phyloP scores from a whole-genome alignment of 2,797 vertebrate genomes.

The Iguana delicatissima region DNA sequence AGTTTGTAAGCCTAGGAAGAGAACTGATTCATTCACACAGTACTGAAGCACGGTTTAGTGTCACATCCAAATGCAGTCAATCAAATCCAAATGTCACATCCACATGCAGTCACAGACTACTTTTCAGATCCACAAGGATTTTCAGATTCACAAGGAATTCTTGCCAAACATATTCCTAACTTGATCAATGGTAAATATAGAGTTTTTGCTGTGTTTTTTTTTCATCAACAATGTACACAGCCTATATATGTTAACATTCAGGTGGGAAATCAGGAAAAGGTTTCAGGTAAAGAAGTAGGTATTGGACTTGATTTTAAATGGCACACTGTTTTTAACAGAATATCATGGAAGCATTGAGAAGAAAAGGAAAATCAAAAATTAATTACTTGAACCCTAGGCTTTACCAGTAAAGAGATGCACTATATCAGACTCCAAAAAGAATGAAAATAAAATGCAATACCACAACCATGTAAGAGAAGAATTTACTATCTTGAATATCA shows the following conservation, averaged over 20 bases:
- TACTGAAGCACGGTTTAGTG: background rate
- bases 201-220: background rate
- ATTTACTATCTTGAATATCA: background rate
- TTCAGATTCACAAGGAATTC: background rate
- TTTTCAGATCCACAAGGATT: background rate
- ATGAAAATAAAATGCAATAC: constrained; percentile 5
- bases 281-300: constrained; percentile 9
- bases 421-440: background rate
- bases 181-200: background rate
- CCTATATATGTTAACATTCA: background rate
- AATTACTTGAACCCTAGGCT: background rate
- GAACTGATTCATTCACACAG: background rate
- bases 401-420: background rate
- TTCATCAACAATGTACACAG: background rate
- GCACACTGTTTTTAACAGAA: background rate
- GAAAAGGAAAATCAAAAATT: constrained; percentile 6
- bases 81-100: background rate
- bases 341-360: background rate
- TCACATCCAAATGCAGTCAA: background rate
- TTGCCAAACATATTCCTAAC: background rate
- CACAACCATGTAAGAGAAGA: background rate
- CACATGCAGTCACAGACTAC: background rate
- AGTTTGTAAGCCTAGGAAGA: background rate
- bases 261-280: background rate
- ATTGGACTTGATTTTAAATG: background rate